Evolutionary conservation across 2,113 vertebrate genomes (phyloP), one percentile per base, ranked within the genome.

Genomic region (Bolborhynchus lineola): DNA sequence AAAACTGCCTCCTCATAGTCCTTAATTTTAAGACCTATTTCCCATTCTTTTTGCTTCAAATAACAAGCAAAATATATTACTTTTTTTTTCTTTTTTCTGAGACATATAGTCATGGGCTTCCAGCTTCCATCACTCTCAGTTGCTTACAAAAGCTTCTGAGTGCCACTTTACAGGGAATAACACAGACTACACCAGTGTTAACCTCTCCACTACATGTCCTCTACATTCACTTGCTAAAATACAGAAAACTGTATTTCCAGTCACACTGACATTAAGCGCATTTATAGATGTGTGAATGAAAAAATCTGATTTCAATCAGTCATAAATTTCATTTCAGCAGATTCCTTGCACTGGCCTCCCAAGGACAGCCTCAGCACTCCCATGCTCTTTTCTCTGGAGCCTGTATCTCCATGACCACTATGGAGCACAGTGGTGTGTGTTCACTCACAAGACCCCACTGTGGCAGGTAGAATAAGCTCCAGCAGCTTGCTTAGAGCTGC

Each of bases 351-450:
- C 31, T 23, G 37, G 35, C 9, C 31, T 65, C 49, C n/a, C 21
- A 68, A 31, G 13, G 31, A 47, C 12, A 53, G 44, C 31, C n/a
- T 53, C 3, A 0, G 44, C 31, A n/a, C 23, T 47, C 57, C 39
- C 47, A 42, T 7, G 7, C 26, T 64, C 57, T 59, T 37, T 50
- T 31, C 46, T 31, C 13, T 7, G 26, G 33, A 65, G 47, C 33
- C 57, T 24, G 14, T 35, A 35, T 35, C 33, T 59, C 33, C 57
- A 35, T n/a, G 57, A 17, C 19, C 5, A n/a, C 10, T 37, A 52
- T 1, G 0, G 39, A 44, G 31, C 1, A 1, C 39, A 55, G 25
- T 4, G 1, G 31, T 16, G 33, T 2, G 1, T 2, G 16, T 18
- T 71, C 17, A 11, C 35, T 15, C 28, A 28, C 53, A 69, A 65